Evolutionary conservation across 53 echinoderm and acorn worm genomes (phyloP).

Genomic region (Paracentrotus lividus): DNA sequence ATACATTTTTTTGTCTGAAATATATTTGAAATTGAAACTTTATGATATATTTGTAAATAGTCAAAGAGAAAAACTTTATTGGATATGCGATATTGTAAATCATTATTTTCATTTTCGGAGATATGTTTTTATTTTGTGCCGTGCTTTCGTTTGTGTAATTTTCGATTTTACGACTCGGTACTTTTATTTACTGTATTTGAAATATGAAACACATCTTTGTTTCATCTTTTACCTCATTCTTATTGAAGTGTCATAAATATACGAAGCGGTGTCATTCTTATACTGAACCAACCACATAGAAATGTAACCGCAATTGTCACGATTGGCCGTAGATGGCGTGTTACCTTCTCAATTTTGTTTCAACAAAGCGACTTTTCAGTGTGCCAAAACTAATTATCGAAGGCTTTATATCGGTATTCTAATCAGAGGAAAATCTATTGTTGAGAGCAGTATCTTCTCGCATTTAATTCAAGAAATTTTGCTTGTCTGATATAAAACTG

Average conservation of each 20-base stretch:
- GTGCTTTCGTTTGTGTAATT: not conserved
- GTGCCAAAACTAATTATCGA: not conserved
- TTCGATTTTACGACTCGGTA: too few relatives aligned
- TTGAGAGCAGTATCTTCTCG: not conserved
- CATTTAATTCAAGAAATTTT: not conserved
- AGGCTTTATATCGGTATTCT: not conserved
- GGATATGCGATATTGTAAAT: not conserved
- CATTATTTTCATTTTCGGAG: not conserved
- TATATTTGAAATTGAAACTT: not conserved
- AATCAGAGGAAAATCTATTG: not conserved
- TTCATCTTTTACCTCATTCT: not conserved
- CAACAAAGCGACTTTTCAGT: too few relatives aligned
- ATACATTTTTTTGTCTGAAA: conserved; percentile 6
- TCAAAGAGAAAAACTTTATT: not conserved
- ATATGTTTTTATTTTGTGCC: not conserved
- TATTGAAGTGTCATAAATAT: not conserved
- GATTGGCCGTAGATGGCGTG: not conserved
- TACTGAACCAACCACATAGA: too few relatives aligned
- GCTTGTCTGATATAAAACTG: too few relatives aligned
- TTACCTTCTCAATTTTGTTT: not conserved
- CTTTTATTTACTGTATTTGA: not conserved
- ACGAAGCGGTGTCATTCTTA: too few relatives aligned
- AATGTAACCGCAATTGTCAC: not conserved
- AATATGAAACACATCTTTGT: not conserved
- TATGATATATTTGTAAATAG: conserved; percentile 14